phyloP scores from a whole-genome alignment of 2,113 vertebrate species.

The Daboia siamensis region DNA sequence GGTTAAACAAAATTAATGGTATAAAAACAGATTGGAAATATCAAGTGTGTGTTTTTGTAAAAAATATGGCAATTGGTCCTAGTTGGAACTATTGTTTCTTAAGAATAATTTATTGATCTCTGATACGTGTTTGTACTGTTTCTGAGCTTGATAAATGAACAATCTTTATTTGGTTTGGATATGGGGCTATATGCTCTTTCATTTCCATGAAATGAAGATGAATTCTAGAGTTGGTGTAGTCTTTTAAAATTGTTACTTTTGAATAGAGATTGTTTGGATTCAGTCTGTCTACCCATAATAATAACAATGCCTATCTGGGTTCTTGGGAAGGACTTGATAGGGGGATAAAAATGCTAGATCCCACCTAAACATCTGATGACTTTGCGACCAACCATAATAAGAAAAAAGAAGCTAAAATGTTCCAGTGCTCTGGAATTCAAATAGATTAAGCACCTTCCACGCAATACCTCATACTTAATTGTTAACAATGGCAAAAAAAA shows the following conservation, averaged over 20 bases:
- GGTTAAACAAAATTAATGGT: background rate
- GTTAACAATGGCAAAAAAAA: background rate
- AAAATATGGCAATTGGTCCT: background rate
- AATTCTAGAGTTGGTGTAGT: background rate
- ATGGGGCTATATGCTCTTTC: background rate
- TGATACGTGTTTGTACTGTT: background rate
- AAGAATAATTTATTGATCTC: background rate
- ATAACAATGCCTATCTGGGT: background rate
- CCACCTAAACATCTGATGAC: background rate
- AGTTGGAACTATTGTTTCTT: background rate
- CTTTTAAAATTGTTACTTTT: background rate
- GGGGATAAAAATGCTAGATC: background rate
- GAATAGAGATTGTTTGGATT: conserved; percentile 19
- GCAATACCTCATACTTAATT: background rate
- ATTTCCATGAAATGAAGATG: background rate
- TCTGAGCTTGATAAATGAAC: background rate
- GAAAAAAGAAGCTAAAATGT: background rate
- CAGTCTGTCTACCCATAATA: background rate
- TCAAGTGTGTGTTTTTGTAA: background rate
- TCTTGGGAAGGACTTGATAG: background rate
- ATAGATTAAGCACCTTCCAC: background rate
- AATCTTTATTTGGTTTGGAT: background rate
- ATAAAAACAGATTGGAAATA: background rate
- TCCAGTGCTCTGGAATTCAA: background rate
- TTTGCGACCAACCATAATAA: background rate